Percentiles rank a stretch among this genome's conserved stretches.
phyloP scores from a whole-genome alignment of 1,140 invertebrate species.

The Scaptomyza hsui region DNA sequence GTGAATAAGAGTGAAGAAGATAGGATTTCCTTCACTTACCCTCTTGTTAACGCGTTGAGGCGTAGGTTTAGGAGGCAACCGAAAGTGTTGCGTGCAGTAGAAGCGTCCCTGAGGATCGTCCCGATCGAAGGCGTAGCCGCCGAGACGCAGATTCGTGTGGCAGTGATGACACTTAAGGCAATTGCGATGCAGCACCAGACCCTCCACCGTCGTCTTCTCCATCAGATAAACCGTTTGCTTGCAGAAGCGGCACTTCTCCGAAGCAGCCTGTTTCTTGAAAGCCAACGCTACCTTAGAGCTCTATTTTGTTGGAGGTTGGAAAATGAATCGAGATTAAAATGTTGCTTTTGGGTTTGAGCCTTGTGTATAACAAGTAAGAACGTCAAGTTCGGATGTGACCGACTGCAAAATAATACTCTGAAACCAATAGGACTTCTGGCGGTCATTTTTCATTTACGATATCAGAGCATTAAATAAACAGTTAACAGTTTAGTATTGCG shows the following conservation, averaged over 20 bases:
- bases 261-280: constrained; percentile 87
- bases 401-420: not conserved
- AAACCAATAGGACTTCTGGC: not conserved
- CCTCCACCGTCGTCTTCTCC: constrained; percentile 93
- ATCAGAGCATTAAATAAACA: not conserved
- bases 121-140: constrained; percentile 90
- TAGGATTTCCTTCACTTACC: constrained; percentile 36
- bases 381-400: not conserved
- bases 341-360: not conserved
- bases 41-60: constrained; percentile 69
- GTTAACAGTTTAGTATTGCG: constrained; percentile 23
- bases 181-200: constrained; percentile 93
- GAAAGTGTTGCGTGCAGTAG: constrained; percentile 93
- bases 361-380: not conserved
- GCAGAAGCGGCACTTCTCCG: constrained; percentile 94
- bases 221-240: constrained; percentile 94
- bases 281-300: constrained; percentile 86
- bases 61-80: constrained; percentile 85
- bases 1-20: not conserved
- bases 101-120: constrained; percentile 90
- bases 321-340: not conserved
- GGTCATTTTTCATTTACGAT: not conserved
- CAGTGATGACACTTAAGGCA: constrained; percentile 89
- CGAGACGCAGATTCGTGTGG: constrained; percentile 81
- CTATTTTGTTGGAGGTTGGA: constrained; percentile 65